Base-by-base conservation (phyloP, 2,888 invertebrate genomes). In the Aphodius sticticus region DNA sequence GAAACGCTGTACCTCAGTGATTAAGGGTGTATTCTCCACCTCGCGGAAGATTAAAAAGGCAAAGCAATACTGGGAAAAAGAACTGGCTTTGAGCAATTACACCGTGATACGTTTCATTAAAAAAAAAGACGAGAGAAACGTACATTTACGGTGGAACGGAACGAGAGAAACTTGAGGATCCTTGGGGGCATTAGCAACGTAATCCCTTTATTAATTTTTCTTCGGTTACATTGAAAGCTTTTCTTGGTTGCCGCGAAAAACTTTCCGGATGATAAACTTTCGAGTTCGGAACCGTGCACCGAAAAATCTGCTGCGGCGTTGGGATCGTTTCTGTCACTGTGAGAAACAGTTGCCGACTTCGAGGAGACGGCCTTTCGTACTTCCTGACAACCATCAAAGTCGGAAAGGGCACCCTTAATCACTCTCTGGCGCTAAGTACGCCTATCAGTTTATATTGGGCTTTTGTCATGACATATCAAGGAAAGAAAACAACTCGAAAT, bases 161-260 rank as follows among this genome's bases (percentile, higher is more conserved):
- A 53, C 53, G 53, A 12, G 53, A 53, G 12, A 53, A 53, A 53
- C 53, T 53, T 53, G 53, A 53, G 53, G 7, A 53, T 53, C 7
- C 53, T 12, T 12, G 53, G 12, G 53, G 12, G 53, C 12, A 7
- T 53, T 53, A 53, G 53, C 53, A 53, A 5, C 53, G 53, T 53
- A 53, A 53, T 53, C 53, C 53, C 53, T 53, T 53, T 53, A 53
- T 53, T 53, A 53, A 53, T 53, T 53, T 53, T 53, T 53, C 53
- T 53, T 53, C 53, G 53, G 53, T 53, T 53, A 53, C 53, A 53
- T 53, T 53, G 53, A 53, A 53, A 53, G 53, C 53, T 53, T 53
- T 53, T 12, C 53, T 53, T 53, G 53, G 53, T 53, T 12, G 53
- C 12, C 53, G 53, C 53, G 53, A 5, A 53, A 53, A 53, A 53